Evolutionary conservation across 2,888 invertebrate species (phyloP).

Genomic region (Malachius bipustulatus): DNA sequence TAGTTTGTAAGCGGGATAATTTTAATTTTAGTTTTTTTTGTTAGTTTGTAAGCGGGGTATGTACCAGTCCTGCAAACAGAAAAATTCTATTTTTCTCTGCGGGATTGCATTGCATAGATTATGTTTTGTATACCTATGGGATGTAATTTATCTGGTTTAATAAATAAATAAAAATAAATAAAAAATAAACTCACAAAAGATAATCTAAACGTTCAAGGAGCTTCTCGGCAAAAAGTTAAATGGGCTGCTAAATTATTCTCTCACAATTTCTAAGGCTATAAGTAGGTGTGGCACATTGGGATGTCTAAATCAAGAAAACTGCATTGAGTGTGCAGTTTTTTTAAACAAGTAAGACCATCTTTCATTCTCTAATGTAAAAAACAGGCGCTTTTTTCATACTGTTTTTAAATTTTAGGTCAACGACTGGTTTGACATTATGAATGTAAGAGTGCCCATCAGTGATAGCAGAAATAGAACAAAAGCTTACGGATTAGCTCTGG

Average conservation of each 20-base stretch:
- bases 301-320: background rate
- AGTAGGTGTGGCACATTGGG: background rate
- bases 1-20: too few species aligned
- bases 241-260: background rate
- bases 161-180: too few species aligned
- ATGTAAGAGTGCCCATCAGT: background rate
- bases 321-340: background rate
- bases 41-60: too few species aligned
- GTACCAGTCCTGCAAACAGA: too few species aligned
- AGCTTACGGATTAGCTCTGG: constrained; percentile 2
- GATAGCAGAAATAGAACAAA: background rate
- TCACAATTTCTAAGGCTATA: background rate
- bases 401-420: background rate
- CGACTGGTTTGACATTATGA: background rate
- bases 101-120: too few species aligned
- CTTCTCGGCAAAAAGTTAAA: background rate
- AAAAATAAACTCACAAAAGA: background rate
- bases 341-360: too few species aligned
- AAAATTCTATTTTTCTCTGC: too few species aligned
- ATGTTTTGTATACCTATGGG: too few species aligned
- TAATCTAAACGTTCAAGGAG: background rate
- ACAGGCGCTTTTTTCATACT: too few species aligned
- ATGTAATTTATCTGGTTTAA: too few species aligned
- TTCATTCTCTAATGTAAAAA: too few species aligned
- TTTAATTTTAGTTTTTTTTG: too few species aligned